Evolutionary conservation across 2,113 vertebrate genomes (phyloP), one percentile per base, ranked within the genome.

Genomic region (Dasyornis broadbenti): DNA sequence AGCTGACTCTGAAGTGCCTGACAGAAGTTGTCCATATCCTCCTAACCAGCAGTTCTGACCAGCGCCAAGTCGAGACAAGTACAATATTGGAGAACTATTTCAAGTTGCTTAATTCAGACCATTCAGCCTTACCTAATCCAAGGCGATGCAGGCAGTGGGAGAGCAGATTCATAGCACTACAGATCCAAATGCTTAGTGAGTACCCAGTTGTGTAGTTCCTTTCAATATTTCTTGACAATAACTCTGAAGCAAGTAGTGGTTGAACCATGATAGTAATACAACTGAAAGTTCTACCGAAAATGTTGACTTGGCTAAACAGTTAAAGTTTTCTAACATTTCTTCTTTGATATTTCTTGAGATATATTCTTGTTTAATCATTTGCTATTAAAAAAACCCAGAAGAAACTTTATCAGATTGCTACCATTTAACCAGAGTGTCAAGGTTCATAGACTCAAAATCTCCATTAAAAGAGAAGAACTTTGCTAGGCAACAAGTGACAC

Each of bases 171-270:
- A 99, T 99, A 97, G 98, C 98, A 18, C 98, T 99, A 49, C 99
- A 99, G 96, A 98, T 99, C 24, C 98, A 99, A 96, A 99, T 99
- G 99, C 97, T 99, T 59, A 98, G 99, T 99, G 96, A 98, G 98
- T 98, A 96, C 44, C 17, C 18, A 44, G 2, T 5, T 65, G 35
- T 53, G 60, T 39, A 37, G 27, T 76, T 89, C 28, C 47, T 94
- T 92, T 65, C 59, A 56, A 3, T 54, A 35, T 26, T 49, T 82
- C 44, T 61, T 83, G 52, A 26, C 68, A 65, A 26, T 24, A 45
- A 37, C 26, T 80, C 42, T 1, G 6, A 71, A 71, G 44, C 40
- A 89, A 69, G 33, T 54, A 49, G 30, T 47, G 56, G 20, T 71
- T 73, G 52, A 86, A 49, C 35, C 7, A 4, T 31, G 30, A 18